phyloP scores from a whole-genome alignment of 2,888 invertebrate species.

The Bombyx huttoni region DNA sequence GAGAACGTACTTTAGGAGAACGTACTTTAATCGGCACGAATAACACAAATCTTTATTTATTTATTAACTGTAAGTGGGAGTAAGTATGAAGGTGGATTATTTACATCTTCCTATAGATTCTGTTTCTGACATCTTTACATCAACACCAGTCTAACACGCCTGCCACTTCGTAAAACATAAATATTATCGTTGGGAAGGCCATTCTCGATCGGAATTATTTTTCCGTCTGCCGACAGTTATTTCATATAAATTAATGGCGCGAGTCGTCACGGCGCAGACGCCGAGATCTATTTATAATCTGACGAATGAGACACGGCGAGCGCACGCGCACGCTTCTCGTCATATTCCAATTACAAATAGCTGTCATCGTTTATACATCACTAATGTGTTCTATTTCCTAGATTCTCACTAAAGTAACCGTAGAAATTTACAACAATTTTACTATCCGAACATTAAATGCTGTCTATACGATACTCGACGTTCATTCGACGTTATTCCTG shows the following conservation, averaged over 20 bases:
- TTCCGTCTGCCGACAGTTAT: conserved; percentile 72
- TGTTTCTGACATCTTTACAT: conserved; percentile 52
- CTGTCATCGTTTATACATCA: conserved; percentile 60
- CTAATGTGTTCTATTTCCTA: conserved; percentile 28
- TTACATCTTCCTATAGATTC: conserved; percentile 29
- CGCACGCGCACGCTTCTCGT: conserved; percentile 66
- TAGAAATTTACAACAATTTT: neutral
- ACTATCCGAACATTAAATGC: neutral
- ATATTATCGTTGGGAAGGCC: conserved; percentile 67
- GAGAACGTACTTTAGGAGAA: no score
- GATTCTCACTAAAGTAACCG: conserved; percentile 5
- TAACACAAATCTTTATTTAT: conserved; percentile 31
- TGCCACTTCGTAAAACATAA: conserved; percentile 67
- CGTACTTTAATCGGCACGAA: conserved; percentile 13
- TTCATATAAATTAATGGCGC: conserved; percentile 73
- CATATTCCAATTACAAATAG: conserved; percentile 72
- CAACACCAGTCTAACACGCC: conserved; percentile 40
- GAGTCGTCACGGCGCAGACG: conserved; percentile 72
- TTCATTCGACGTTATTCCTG: neutral
- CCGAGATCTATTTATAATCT: conserved; percentile 69
- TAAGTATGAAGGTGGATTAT: conserved; percentile 26
- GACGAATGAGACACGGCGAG: conserved; percentile 70
- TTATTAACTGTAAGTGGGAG: conserved; percentile 28
- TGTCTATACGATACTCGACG: neutral
- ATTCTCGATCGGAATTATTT: conserved; percentile 66